Percentiles rank a stretch among this genome's conserved stretches.
Evolutionary conservation across 2,797 vertebrate species (phyloP).

Genomic region (Gambusia yucatana): DNA sequence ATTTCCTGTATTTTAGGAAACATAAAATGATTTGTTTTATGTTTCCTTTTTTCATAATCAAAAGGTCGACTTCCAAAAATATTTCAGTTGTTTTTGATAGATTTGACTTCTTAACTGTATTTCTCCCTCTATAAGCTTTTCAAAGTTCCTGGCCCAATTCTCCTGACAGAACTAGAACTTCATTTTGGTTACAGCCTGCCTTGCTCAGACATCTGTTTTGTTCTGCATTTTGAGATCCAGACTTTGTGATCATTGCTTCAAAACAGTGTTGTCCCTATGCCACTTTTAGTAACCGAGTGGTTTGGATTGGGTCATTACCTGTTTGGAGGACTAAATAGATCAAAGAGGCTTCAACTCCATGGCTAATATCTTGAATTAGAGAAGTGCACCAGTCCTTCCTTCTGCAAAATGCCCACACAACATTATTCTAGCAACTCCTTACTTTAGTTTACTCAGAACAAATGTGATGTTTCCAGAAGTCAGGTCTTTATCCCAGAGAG

Average conservation of each 20-base stretch:
- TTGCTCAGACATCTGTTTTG: background rate
- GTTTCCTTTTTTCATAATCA: background rate
- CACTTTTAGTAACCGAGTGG: background rate
- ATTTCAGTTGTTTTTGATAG: background rate
- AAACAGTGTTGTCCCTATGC: background rate
- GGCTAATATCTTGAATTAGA: background rate
- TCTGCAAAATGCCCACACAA: no score
- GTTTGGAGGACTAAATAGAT: no score
- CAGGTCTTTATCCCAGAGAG: background rate
- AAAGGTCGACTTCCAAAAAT: background rate
- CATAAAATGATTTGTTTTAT: background rate
- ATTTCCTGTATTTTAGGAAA: background rate
- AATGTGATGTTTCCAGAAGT: background rate
- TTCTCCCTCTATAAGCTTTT: background rate
- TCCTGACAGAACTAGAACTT: background rate
- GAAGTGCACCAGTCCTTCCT: no score
- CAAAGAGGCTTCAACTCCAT: background rate
- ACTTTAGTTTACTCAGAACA: background rate
- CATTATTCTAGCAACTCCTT: no score
- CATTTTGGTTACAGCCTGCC: background rate
- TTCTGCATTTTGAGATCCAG: background rate
- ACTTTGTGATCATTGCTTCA: background rate
- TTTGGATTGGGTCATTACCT: background rate
- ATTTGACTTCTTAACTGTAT: background rate
- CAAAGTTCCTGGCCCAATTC: background rate